Percentiles rank a stretch among this genome's conserved stretches.
Evolutionary conservation across 2,888 invertebrate genomes (phyloP).

Genomic region (Leucophenga maculata): DNA sequence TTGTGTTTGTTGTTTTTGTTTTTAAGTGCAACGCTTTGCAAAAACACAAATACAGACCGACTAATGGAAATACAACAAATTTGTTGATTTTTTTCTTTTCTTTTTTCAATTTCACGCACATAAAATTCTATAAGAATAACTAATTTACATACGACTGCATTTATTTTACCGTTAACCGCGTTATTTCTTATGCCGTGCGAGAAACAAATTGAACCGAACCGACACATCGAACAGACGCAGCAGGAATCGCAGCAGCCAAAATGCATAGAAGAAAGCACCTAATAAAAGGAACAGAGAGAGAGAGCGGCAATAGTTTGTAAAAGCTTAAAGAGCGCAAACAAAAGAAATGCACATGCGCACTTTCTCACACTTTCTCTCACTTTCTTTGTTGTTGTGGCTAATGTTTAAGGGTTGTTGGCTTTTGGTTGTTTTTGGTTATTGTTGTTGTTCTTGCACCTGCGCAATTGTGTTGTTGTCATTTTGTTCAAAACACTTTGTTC

Average conservation of each 20-base stretch:
- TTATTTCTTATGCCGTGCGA: slow-evolving; percentile 37
- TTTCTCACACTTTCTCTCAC: not conserved
- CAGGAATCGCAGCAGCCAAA: too few species aligned
- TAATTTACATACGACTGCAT: too few species aligned
- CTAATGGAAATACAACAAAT: slow-evolving; percentile 38
- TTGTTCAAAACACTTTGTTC: slow-evolving; percentile 1
- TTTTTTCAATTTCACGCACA: slow-evolving; percentile 40
- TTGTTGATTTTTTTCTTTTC: slow-evolving; percentile 49
- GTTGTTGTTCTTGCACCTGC: slow-evolving; percentile 37
- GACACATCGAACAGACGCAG: too few species aligned
- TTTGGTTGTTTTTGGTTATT: not conserved
- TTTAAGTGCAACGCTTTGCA: slow-evolving; percentile 28
- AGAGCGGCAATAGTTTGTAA: too few species aligned
- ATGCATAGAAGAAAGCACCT: too few species aligned
- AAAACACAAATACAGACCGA: slow-evolving; percentile 28
- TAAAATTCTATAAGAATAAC: slow-evolving; percentile 36
- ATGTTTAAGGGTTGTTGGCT: slow-evolving; percentile 4
- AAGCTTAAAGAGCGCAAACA: slow-evolving; percentile 40
- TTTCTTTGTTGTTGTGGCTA: not conserved
- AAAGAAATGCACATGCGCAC: slow-evolving; percentile 5
- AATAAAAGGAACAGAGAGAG: slow-evolving; percentile 6
- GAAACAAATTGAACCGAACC: too few species aligned
- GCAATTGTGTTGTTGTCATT: slow-evolving; percentile 47
- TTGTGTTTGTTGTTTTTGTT: not conserved
- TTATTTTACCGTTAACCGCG: slow-evolving; percentile 33